Evolutionary conservation across 2,888 invertebrate genomes (phyloP), one percentile per base, ranked within the genome.

Genomic region (Athalia rosae): DNA sequence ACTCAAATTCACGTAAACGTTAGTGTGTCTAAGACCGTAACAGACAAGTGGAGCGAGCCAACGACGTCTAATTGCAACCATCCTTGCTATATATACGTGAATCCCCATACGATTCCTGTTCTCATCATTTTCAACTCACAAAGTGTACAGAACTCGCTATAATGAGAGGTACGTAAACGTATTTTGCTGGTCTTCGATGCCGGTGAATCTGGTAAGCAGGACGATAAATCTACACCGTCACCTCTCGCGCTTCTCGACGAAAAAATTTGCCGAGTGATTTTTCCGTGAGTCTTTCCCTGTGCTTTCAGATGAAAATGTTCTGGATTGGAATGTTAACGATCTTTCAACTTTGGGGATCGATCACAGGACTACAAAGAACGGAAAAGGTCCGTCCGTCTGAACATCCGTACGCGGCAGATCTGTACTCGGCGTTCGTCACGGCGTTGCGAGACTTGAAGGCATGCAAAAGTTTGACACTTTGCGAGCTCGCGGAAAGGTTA

Each of bases 391-490:
- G 61, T n/a, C 11, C 58, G 8, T 9, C 69, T n/a, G 69, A 71
- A 43, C 43, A 71, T n/a, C 58, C 45, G 5, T 71, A 28, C 8
- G 13, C 58, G 3, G 28, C 47, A 48, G 76, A 61, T 56, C 63
- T 79, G 15, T 80, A 79, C 66, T 79, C 82, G 8, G 76, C 78
- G n/a, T 67, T 82, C 63, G 67, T 73, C 11, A 79, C 79, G 56
- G 81, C 79, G 3, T 76, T 82, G 76, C 78, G 76, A 13, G 78
- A 81, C 73, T 69, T 80, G 66, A 66, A 80, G 5, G 63, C 78
- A 45, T 85, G 85, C 69, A 79, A 79, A 58, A 81, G 82, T 80
- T 80, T 81, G 41, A 77, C 82, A 50, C 62, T 82, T 62, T 84
- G 85, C 79, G 82, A 81, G 8, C 79, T 84, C 63, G 71, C 80